Conservation (phyloP, 2,888 invertebrate species). For the Falcaria lacertinaria region DNA sequence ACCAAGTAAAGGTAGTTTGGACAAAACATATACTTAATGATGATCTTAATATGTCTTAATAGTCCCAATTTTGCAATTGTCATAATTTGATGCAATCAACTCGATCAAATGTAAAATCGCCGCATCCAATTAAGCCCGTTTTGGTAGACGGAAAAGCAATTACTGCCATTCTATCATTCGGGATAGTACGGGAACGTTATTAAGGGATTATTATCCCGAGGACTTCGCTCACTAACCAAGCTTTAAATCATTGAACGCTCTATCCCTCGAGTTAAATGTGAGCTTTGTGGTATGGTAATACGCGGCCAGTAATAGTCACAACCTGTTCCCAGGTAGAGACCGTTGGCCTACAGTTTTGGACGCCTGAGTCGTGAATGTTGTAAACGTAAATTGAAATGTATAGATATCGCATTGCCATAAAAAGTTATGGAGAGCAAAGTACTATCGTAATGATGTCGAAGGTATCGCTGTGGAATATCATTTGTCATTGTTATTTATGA, state of each 20-base stretch:
- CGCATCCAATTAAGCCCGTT: constrained; percentile 52
- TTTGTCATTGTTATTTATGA: constrained; percentile 64
- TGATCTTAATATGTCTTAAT: no score
- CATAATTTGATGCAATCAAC: constrained; percentile 16
- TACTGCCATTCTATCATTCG: constrained; percentile 64
- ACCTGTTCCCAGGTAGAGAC: constrained; percentile 9
- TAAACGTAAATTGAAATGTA: constrained; percentile 28
- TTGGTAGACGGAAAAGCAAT: constrained; percentile 62
- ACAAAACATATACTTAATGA: no score
- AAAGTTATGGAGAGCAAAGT: constrained; percentile 41
- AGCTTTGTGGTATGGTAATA: constrained; percentile 32
- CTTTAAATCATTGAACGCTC: constrained; percentile 51
- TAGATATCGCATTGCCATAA: constrained; percentile 39
- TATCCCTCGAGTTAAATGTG: constrained; percentile 42
- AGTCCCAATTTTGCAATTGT: neutral
- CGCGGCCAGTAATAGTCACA: constrained; percentile 13
- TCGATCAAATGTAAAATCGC: constrained; percentile 23
- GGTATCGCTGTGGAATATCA: constrained; percentile 41
- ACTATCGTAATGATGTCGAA: constrained; percentile 35
- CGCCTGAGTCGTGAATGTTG: constrained; percentile 19
- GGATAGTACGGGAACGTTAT: constrained; percentile 58
- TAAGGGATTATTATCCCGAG: constrained; percentile 60
- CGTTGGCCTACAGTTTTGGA: no score
- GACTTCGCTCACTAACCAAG: constrained; percentile 31
- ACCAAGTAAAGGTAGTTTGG: no score